A percentile compares a stretch with the other conserved stretches of the same genome.
phyloP scores from a whole-genome alignment of 2,113 vertebrate species.

The Anarrhichthys ocellatus region DNA sequence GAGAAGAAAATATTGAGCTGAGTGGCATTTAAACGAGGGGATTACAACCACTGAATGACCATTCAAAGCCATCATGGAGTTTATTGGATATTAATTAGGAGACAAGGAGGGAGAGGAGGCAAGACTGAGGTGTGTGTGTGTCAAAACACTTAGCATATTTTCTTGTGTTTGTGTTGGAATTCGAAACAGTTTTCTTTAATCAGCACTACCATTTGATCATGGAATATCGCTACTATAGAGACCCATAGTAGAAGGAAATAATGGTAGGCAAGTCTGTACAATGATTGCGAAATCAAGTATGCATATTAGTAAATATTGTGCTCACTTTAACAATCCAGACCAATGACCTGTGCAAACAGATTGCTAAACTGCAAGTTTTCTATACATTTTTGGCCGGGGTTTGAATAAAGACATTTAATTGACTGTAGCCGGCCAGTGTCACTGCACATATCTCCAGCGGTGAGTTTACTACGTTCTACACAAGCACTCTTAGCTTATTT shows the following conservation, averaged over 20 bases:
- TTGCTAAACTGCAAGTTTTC: neutral
- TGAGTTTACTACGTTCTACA: too few relatives aligned
- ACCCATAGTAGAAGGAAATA: neutral
- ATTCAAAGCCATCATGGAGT: slow-evolving; percentile 68
- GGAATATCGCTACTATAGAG: neutral
- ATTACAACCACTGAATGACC: slow-evolving; percentile 67
- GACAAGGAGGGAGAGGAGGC: slow-evolving; percentile 13
- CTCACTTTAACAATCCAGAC: neutral
- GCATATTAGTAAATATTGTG: neutral
- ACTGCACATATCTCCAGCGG: too few relatives aligned
- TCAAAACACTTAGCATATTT: slow-evolving; percentile 21
- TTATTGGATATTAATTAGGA: slow-evolving; percentile 76
- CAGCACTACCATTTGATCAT: slow-evolving; percentile 28
- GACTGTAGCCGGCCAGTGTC: too few relatives aligned
- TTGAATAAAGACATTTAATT: neutral
- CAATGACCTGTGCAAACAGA: neutral
- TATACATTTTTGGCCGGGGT: neutral
- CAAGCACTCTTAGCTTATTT: too few relatives aligned
- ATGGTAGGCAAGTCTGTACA: neutral
- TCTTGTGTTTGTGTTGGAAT: neutral
- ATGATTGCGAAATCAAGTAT: slow-evolving; percentile 1
- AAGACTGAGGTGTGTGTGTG: neutral
- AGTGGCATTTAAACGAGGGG: slow-evolving; percentile 75
- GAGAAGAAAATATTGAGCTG: slow-evolving; percentile 56
- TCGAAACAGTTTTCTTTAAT: neutral